A percentile compares a stretch with the other conserved stretches of the same genome.
These are phyloP conservation scores for Aplodontia rufa DNA, from an alignment of 2,113 vertebrate genomes.

Conservation along the genomic window DNA sequence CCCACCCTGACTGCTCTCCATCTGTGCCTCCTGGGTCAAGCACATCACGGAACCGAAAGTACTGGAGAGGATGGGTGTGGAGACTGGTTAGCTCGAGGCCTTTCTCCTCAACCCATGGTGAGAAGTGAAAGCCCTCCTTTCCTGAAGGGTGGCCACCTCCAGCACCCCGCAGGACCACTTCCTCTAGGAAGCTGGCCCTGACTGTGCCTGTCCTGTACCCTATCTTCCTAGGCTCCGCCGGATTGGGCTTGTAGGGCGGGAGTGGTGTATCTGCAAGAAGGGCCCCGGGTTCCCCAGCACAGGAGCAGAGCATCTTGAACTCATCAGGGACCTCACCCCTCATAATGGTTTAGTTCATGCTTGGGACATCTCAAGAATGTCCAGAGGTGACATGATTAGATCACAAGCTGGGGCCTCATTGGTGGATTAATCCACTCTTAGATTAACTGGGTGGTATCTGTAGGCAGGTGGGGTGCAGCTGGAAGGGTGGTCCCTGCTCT, in stretches of 20 bases:
- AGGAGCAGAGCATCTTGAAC: too few relatives aligned
- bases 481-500: too few relatives aligned
- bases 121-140: conserved; percentile 59
- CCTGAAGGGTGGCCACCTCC: not conserved
- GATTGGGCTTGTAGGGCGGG: too few relatives aligned
- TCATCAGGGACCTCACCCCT: too few relatives aligned
- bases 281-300: not conserved
- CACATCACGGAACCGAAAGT: conserved; percentile 13
- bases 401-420: too few relatives aligned
- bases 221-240: not conserved
- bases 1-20: rapidly evolving
- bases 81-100: not conserved
- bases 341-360: too few relatives aligned
- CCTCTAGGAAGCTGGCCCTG: conserved; percentile 30
- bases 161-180: not conserved
- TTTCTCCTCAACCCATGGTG: not conserved
- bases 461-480: too few relatives aligned
- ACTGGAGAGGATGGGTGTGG: not conserved
- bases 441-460: too few relatives aligned
- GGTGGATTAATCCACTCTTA: rapidly evolving
- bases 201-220: not conserved
- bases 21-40: not conserved
- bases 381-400: too few relatives aligned
- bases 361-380: too few relatives aligned
- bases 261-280: too few relatives aligned